phyloP scores from a whole-genome alignment of 2,797 vertebrate genomes.

The Euthynnus affinis region DNA sequence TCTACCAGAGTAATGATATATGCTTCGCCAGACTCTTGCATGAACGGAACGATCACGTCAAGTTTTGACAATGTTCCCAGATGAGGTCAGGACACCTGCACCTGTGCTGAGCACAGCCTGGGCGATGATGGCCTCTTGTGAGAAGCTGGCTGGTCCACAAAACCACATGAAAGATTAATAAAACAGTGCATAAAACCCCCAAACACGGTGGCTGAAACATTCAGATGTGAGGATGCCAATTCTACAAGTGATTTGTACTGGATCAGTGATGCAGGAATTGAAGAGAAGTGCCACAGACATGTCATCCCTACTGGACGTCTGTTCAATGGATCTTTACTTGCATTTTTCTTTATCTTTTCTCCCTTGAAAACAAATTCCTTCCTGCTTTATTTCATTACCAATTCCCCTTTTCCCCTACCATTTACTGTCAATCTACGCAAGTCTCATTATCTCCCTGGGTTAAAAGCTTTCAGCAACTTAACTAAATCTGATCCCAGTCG shows the following conservation, averaged over 20 bases:
- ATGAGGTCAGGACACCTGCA: conserved; percentile 10
- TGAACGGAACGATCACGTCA: background rate
- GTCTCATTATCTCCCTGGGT: conserved; percentile 16
- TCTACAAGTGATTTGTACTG: background rate
- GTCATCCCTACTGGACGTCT: background rate
- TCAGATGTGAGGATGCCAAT: conserved; percentile 1
- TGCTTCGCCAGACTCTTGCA: background rate
- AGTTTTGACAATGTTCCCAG: conserved; percentile 5
- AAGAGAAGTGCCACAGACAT: background rate
- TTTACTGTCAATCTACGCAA: background rate
- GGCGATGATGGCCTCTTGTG: background rate
- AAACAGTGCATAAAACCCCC: background rate
- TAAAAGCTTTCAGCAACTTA: conserved; percentile 68
- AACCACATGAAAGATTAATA: conserved; percentile 14
- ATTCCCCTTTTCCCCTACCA: background rate
- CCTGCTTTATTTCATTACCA: background rate
- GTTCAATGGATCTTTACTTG: background rate
- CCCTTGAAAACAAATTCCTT: background rate
- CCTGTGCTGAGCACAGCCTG: background rate
- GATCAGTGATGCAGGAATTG: background rate
- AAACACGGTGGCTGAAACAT: conserved; percentile 18
- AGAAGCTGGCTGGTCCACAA: conserved; percentile 12
- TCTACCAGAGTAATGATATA: background rate
- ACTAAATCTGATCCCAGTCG: conserved; percentile 67
- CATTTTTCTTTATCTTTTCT: background rate